Percentiles rank a stretch among this genome's conserved stretches.
Evolutionary conservation across 2,888 invertebrate genomes (phyloP).

Genomic region (Aphrophora alni): DNA sequence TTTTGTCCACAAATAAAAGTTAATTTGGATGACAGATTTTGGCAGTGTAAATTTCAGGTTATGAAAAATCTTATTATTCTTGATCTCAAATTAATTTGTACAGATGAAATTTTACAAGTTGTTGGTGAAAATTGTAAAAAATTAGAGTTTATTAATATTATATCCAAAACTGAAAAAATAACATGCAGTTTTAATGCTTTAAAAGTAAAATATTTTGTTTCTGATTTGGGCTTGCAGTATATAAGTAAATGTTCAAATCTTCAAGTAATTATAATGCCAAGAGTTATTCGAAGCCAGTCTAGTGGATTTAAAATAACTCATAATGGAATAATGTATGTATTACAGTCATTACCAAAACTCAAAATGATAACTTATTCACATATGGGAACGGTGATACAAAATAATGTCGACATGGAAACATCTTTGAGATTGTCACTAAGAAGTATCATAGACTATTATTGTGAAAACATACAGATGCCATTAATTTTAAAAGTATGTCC

Average conservation of each 20-base stretch:
- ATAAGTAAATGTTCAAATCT: slow-evolving; percentile 31
- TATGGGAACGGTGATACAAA: not conserved
- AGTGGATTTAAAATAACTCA: not conserved
- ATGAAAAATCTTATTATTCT: slow-evolving; percentile 26
- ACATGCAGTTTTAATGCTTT: slow-evolving; percentile 29
- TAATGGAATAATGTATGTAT: not conserved
- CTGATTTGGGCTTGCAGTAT: slow-evolving; percentile 29
- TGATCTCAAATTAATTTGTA: slow-evolving; percentile 34
- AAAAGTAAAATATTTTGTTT: slow-evolving; percentile 35
- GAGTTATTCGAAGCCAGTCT: not conserved
- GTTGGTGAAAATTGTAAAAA: slow-evolving; percentile 34
- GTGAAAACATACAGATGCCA: not conserved
- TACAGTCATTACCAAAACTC: not conserved
- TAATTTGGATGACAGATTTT: slow-evolving; percentile 14
- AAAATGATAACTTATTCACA: not conserved
- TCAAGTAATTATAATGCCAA: not conserved
- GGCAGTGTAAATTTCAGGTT: slow-evolving; percentile 28
- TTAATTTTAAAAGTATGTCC: not conserved
- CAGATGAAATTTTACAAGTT: slow-evolving; percentile 39
- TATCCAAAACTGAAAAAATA: not conserved
- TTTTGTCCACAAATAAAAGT: not conserved
- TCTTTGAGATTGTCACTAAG: not conserved
- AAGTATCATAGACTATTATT: not conserved
- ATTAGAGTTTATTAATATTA: slow-evolving; percentile 32
- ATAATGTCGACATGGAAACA: not conserved